phyloP scores from a whole-genome alignment of 2,113 vertebrate genomes.

The Calyptomena viridis region DNA sequence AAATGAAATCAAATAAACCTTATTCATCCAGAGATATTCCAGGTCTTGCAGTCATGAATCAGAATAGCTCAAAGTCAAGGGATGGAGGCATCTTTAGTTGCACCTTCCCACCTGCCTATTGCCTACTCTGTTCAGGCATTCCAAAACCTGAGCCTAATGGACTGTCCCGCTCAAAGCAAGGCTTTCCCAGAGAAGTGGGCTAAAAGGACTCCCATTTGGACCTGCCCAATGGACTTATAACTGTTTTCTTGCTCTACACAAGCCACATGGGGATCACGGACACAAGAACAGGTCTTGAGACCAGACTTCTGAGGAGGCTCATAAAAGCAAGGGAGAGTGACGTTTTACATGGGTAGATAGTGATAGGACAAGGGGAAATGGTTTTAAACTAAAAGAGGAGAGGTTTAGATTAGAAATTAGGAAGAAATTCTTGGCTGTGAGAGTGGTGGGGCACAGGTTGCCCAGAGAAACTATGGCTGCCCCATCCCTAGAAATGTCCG shows the following conservation, averaged over 20 bases:
- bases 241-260: not conserved
- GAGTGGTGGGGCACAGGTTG: fast-evolving
- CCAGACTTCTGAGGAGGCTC: not conserved
- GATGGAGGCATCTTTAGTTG: not conserved
- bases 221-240: fast-evolving
- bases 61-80: not conserved
- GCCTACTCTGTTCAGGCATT: not conserved
- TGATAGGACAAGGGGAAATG: fast-evolving
- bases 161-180: not conserved
- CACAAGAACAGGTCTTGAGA: not conserved
- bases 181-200: not conserved
- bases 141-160: not conserved
- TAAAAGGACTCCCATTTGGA: not conserved
- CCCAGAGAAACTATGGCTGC: not conserved
- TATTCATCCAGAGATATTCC: not conserved
- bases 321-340: not conserved
- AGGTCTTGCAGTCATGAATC: not conserved
- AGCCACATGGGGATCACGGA: not conserved
- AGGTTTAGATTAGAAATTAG: not conserved
- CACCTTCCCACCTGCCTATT: not conserved
- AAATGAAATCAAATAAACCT: not conserved
- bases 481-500: not conserved
- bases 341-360: not conserved
- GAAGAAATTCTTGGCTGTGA: not conserved
- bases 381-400: not conserved